phyloP scores from a whole-genome alignment of 2,113 vertebrate species.

The Notarius quadriscutis region DNA sequence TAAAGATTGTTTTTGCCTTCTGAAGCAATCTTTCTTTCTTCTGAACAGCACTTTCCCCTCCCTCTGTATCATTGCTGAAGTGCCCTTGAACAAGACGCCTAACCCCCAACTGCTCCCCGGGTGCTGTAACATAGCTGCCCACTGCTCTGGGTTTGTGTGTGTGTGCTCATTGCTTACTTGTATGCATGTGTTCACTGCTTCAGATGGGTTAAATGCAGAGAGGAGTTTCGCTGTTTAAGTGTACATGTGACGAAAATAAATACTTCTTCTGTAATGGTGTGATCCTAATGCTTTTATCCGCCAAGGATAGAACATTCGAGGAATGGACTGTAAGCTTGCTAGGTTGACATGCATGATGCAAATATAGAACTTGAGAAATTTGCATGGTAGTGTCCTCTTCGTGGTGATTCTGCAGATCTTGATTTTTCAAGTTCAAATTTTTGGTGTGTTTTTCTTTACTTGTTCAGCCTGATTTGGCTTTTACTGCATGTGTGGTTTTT shows the following conservation, averaged over 20 bases:
- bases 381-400: not conserved
- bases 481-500: not conserved
- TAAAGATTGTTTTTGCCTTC: not conserved
- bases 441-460: not conserved
- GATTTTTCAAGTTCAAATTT: not conserved
- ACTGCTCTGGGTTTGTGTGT: too few relatives aligned
- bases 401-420: not conserved
- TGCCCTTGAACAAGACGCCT: too few relatives aligned
- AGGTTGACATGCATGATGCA: not conserved
- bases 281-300: not conserved
- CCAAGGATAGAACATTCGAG: not conserved
- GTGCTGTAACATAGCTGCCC: too few relatives aligned
- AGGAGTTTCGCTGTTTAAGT: too few relatives aligned
- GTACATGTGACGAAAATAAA: too few relatives aligned
- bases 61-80: too few relatives aligned
- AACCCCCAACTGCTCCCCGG: too few relatives aligned
- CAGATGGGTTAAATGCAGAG: too few relatives aligned
- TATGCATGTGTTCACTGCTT: too few relatives aligned
- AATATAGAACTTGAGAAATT: constrained; percentile 14
- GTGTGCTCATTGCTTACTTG: too few relatives aligned
- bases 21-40: not conserved
- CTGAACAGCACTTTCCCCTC: too few relatives aligned
- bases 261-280: not conserved
- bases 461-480: not conserved
- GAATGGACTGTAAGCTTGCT: not conserved